Percentiles rank a stretch among this genome's conserved stretches.
phyloP scores from a whole-genome alignment of 1,140 invertebrate species.

The Sinonovacula constricta region DNA sequence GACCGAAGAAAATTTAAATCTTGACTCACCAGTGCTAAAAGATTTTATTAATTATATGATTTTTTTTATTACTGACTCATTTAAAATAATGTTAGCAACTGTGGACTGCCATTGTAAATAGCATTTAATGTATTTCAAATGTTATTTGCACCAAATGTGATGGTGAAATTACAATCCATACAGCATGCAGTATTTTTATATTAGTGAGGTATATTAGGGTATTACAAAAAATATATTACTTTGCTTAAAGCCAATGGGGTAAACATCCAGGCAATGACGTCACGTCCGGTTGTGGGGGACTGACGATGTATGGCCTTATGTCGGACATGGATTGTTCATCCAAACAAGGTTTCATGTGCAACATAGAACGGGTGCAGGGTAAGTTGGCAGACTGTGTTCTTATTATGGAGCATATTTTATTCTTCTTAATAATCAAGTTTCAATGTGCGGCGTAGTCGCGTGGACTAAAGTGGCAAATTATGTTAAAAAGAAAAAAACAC shows the following conservation, averaged over 20 bases:
- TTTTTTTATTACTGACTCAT: not conserved
- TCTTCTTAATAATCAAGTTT: no score
- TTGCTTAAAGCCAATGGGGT: constrained; percentile 23
- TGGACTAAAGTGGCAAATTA: no score
- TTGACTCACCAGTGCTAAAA: no score
- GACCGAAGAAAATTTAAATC: no score
- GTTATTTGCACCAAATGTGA: no score
- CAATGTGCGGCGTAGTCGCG: no score
- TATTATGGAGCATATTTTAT: no score
- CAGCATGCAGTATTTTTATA: no score
- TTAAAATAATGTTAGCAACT: not conserved
- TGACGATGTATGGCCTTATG: constrained; percentile 10
- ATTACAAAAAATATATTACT: not conserved
- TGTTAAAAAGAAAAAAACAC: no score
- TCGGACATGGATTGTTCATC: constrained; percentile 29
- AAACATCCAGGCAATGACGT: constrained; percentile 8
- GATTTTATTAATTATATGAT: not conserved
- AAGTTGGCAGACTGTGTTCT: not conserved
- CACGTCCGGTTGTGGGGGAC: constrained; percentile 11
- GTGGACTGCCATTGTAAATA: not conserved
- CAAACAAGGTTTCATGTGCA: constrained; percentile 34
- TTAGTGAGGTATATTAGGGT: not conserved
- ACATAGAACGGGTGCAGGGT: constrained; percentile 21
- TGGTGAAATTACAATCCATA: no score
- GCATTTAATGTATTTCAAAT: not conserved